Percentiles rank a stretch among this genome's conserved stretches.
These are phyloP conservation scores for Volucella inanis DNA, from an alignment of 2,888 invertebrate genomes.

Conservation along the genomic window DNA sequence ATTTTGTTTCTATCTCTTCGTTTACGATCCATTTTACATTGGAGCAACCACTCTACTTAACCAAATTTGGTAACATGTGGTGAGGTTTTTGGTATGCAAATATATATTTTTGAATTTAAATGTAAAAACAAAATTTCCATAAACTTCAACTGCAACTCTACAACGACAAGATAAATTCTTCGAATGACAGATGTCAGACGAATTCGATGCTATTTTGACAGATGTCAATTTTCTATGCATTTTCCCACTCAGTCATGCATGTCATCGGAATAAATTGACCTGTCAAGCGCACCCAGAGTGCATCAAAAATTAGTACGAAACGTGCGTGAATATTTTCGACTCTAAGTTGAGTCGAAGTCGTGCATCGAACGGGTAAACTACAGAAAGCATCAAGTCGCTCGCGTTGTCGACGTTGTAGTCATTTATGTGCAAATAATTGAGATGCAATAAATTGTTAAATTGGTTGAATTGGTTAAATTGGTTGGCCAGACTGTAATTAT, in stretches of 20 bases:
- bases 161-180: not conserved
- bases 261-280: constrained; percentile 48
- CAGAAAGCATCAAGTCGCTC: constrained; percentile 21
- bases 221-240: constrained; percentile 1
- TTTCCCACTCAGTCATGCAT: constrained; percentile 23
- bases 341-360: not conserved
- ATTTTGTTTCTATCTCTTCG: not conserved
- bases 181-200: constrained; percentile 16
- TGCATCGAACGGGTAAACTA: not conserved
- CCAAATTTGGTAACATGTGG: constrained; percentile 13
- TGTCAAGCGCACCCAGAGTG: constrained; percentile 21
- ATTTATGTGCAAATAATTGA: constrained; percentile 53
- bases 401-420: constrained; percentile 14
- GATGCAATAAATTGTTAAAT: constrained; percentile 25
- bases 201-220: constrained; percentile 28
- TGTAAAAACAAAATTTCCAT: not conserved
- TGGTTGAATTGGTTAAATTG: too few relatives aligned
- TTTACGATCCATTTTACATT: constrained; percentile 14
- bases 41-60: constrained; percentile 15
- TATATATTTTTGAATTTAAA: not conserved
- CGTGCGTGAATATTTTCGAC: not conserved
- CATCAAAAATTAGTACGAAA: constrained; percentile 15
- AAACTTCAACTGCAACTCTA: not conserved
- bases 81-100: not conserved
- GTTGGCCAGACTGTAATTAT: constrained; percentile 30